Evolutionary conservation across 1,140 invertebrate genomes (phyloP).

Genomic region (Nasonia longicornis): DNA sequence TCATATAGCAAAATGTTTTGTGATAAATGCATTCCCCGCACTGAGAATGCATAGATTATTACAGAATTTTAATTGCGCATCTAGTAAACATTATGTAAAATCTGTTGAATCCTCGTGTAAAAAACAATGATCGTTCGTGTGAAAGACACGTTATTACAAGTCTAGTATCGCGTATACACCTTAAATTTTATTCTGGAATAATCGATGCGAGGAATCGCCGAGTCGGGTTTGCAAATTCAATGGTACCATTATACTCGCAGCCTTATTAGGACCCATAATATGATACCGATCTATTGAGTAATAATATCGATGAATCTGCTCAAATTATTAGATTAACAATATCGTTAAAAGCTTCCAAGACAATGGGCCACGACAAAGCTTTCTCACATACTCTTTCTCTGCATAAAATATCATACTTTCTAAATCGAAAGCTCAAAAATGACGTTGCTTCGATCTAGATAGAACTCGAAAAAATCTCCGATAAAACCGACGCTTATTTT

Average conservation of each 20-base stretch:
- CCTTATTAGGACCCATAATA: background rate
- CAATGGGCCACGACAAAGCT: background rate
- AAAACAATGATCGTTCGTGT: background rate
- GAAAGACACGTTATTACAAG: background rate
- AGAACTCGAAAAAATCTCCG: background rate
- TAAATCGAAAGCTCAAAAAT: background rate
- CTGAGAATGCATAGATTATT: background rate
- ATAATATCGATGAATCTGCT: slow-evolving; percentile 5
- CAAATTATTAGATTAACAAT: slow-evolving; percentile 1
- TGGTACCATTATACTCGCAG: background rate
- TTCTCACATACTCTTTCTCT: background rate
- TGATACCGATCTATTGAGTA: slow-evolving; percentile 5
- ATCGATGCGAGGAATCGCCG: background rate
- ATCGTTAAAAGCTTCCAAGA: background rate
- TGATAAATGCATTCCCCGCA: too few relatives aligned
- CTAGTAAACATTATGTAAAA: background rate
- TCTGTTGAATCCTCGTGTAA: too few relatives aligned
- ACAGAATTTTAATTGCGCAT: background rate
- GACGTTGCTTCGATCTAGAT: background rate
- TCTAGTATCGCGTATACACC: background rate
- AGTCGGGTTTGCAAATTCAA: background rate
- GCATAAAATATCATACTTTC: background rate
- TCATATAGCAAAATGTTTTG: too few relatives aligned
- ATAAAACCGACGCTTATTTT: too few relatives aligned
- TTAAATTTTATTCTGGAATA: too few relatives aligned